A percentile compares a stretch with the other conserved stretches of the same genome.
Conservation (phyloP, 2,797 vertebrate species). For the Manis javanica region DNA sequence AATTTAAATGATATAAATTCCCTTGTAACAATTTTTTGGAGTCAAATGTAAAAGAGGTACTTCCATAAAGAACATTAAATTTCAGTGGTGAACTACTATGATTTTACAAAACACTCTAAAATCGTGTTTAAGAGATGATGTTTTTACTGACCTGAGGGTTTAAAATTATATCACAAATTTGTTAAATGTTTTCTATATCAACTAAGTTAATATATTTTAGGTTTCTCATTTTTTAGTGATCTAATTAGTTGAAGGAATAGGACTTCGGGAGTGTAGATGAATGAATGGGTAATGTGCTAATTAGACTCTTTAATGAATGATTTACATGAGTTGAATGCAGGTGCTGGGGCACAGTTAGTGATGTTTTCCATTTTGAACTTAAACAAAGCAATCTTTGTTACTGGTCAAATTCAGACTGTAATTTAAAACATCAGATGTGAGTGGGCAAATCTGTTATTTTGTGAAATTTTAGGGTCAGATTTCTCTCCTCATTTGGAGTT, state of each 20-base stretch:
- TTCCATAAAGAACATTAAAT: background rate
- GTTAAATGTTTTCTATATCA: background rate
- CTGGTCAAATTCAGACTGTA: background rate
- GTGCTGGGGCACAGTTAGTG: background rate
- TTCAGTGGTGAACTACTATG: background rate
- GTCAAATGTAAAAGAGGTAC: background rate
- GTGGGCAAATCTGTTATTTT: background rate
- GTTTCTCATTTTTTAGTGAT: background rate
- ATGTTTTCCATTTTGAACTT: background rate
- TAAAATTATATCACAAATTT: background rate
- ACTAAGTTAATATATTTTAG: background rate
- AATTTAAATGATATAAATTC: background rate
- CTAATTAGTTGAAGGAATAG: background rate
- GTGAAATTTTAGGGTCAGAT: background rate
- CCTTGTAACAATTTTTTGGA: too few species aligned
- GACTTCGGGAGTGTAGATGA: background rate
- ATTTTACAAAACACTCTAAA: background rate
- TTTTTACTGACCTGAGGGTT: background rate
- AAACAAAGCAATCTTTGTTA: background rate
- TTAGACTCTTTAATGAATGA: background rate
- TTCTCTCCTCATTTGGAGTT: slow-evolving; percentile 2
- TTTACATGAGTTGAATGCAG: background rate
- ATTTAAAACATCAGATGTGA: background rate
- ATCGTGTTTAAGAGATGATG: background rate
- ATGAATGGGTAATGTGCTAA: background rate